phyloP scores from a whole-genome alignment of 2,797 vertebrate genomes.

The Linurgus olivaceus region DNA sequence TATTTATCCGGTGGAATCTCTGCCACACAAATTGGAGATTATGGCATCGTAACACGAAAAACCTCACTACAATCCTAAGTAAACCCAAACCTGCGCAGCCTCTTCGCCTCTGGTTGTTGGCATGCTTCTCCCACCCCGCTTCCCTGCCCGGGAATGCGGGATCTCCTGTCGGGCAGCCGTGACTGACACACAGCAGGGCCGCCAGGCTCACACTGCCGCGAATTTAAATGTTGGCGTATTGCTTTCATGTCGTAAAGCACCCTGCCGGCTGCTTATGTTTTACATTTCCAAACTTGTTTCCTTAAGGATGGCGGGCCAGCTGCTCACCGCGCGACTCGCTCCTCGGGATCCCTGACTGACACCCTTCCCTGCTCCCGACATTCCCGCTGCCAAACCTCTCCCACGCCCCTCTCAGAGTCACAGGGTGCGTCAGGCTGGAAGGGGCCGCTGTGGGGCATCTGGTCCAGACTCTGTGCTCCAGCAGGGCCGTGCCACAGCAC shows the following conservation, averaged over 20 bases:
- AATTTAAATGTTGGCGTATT: neutral
- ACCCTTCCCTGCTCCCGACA: neutral
- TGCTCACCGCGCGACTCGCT: neutral
- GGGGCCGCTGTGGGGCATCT: too few relatives aligned
- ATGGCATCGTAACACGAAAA: neutral
- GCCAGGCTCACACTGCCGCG: neutral
- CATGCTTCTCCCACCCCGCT: neutral
- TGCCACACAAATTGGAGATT: neutral
- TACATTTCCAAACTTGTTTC: neutral
- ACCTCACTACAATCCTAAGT: neutral
- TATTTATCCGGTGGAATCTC: neutral
- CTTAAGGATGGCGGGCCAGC: accelerated
- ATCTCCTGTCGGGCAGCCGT: neutral
- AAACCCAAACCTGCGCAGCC: neutral
- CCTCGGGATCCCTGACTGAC: neutral
- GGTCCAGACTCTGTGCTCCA: neutral
- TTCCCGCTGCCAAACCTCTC: neutral
- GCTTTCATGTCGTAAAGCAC: neutral
- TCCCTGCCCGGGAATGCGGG: neutral
- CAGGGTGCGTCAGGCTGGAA: accelerated
- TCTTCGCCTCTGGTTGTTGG: accelerated
- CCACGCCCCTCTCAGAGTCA: accelerated
- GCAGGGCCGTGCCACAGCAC: neutral
- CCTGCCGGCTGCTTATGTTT: too few relatives aligned
- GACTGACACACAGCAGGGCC: neutral